These are phyloP conservation scores for Sciurus carolinensis DNA, from an alignment of 2,797 vertebrate species.

Conservation along the genomic window DNA sequence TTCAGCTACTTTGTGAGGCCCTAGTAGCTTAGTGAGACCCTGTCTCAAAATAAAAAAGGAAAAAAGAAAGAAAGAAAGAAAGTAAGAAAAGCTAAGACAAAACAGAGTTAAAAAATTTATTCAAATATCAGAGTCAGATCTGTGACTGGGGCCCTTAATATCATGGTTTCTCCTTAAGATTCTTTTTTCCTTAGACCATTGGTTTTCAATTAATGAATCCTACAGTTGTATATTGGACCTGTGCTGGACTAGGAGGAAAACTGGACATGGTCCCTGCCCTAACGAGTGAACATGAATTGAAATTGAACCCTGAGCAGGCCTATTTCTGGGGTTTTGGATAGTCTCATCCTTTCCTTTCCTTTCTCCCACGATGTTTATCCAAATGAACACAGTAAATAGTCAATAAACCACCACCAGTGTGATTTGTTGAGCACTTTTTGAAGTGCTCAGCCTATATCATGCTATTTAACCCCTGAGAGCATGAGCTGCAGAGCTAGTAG, in stretches of 20 bases:
- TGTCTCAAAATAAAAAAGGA: no score
- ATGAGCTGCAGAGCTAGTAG: neutral
- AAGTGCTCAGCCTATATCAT: neutral
- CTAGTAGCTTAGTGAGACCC: no score
- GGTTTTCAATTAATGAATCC: constrained; percentile 20
- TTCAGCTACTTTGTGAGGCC: no score
- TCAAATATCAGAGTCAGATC: neutral
- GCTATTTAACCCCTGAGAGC: neutral
- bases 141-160: neutral
- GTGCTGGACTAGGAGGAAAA: neutral
- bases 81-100: neutral
- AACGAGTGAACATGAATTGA: neutral
- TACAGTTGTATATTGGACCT: neutral
- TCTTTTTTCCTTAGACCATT: neutral
- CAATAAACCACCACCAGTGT: neutral
- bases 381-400: neutral
- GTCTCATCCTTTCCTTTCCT: neutral
- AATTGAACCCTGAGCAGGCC: neutral
- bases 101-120: neutral
- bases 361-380: neutral
- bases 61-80: no score
- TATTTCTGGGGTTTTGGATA: neutral
- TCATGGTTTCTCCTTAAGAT: neutral
- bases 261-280: accelerated
- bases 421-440: neutral